Evolutionary conservation across 2,888 invertebrate genomes (phyloP).

Genomic region (Nemapogon koenigi): DNA sequence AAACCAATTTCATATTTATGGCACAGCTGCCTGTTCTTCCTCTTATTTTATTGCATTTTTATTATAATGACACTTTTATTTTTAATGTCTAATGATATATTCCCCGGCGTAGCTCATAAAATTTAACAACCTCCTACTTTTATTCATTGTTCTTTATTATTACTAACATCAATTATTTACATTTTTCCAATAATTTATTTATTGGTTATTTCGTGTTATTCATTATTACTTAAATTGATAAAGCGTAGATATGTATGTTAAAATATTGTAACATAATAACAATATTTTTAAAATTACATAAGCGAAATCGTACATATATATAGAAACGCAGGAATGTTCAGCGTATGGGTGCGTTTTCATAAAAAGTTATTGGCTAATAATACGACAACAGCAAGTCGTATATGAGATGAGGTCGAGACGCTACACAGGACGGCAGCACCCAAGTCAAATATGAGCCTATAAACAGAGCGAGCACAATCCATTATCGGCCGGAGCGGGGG

Average conservation of each 20-base stretch:
- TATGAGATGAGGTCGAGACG: not conserved
- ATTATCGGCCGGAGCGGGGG: slow-evolving; percentile 43
- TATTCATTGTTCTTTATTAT: slow-evolving; percentile 16
- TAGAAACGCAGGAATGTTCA: no score
- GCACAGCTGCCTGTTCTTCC: slow-evolving; percentile 23
- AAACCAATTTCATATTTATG: slow-evolving; percentile 30
- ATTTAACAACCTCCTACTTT: slow-evolving; percentile 21
- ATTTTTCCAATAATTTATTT: not conserved
- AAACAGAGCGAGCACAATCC: slow-evolving; percentile 38
- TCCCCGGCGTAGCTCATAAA: slow-evolving; percentile 21
- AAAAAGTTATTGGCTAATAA: slow-evolving; percentile 2
- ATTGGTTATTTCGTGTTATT: not conserved
- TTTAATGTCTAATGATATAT: slow-evolving; percentile 26
- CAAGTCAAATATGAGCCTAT: slow-evolving; percentile 30
- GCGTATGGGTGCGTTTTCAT: no score
- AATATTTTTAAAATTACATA: not conserved
- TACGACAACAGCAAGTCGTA: not conserved
- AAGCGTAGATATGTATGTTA: not conserved
- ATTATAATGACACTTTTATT: slow-evolving; percentile 29
- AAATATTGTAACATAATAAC: not conserved
- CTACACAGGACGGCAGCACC: slow-evolving; percentile 19
- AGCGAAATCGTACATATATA: no score
- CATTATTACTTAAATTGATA: not conserved
- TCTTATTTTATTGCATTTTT: slow-evolving; percentile 33
- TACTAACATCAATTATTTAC: slow-evolving; percentile 2